Evolutionary conservation across 2,797 vertebrate genomes (phyloP), one percentile per base, ranked within the genome.

Genomic region (Manis crassicaudata): DNA sequence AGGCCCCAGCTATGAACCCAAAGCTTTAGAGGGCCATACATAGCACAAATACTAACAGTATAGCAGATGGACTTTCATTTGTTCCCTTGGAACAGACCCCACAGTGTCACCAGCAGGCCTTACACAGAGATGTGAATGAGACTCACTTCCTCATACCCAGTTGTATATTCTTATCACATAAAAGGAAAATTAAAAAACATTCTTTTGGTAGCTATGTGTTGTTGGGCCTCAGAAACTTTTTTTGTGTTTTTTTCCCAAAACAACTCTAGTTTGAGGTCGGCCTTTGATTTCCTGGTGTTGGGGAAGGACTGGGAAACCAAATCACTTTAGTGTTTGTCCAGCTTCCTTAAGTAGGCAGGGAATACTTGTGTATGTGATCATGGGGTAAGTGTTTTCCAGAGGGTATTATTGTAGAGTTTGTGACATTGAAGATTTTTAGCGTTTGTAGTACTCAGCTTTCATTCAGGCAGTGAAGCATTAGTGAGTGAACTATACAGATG

Each of bases 221-320:
- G 21, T 72, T 96, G 85, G 43, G 1, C 0, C 25, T 16, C 46
- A 50, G 58, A 88, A 68, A 32, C 5, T 91, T 73, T 73, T 23
- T 73, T 92, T 93, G 29, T 86, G 12, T 4, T 1, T 92, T 92
- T 85, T 17, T 25, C 92, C 35, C 9, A 58, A 82, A 80, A 93
- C 56, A 2, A 35, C 46, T 56, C 37, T 27, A 72, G 18, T 10
- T 21, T 58, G 17, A 23, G 13, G 35, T 67, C 77, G 89, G 65
- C 4, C 84, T 96, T 96, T 91, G 79, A 83, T 88, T 89, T 92
- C 46, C n/a, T 40, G 27, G 18, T 63, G 0, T 65, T 52, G 32
- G 54, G 5, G 20, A 76, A 81, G 14, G 2, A 88, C 62, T 89
- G 18, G 40, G 21, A 80, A 86, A 70, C 46, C 70, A 95, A 87